phyloP scores from a whole-genome alignment of 2,797 vertebrate species.

The Adelosebastes latens region DNA sequence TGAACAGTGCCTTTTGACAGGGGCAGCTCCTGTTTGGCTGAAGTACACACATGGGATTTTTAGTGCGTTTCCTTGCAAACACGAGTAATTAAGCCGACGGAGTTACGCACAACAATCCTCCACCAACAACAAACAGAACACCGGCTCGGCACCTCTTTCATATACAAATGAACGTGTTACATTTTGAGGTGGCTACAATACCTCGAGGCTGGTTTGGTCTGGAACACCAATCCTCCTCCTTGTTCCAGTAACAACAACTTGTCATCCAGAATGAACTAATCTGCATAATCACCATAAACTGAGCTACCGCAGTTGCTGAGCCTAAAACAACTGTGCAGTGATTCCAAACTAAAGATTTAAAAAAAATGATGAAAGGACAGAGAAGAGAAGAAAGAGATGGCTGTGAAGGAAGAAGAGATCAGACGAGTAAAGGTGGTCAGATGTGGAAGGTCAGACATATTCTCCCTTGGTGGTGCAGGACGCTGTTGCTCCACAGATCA shows the following conservation, averaged over 20 bases:
- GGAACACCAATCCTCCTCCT: slow-evolving; percentile 10
- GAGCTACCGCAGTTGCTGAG: slow-evolving; percentile 2
- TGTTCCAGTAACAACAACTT: slow-evolving; percentile 33
- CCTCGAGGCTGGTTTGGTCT: slow-evolving; percentile 12
- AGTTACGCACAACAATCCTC: background rate
- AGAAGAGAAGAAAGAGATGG: slow-evolving; percentile 10
- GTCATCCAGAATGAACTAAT: slow-evolving; percentile 43
- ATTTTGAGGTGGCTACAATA: background rate
- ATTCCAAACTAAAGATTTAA: slow-evolving; percentile 14
- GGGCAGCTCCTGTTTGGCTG: background rate
- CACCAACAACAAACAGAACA: background rate
- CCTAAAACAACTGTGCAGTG: slow-evolving; percentile 22
- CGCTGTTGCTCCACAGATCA: background rate
- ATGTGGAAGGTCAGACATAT: slow-evolving; percentile 24
- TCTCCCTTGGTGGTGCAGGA: background rate
- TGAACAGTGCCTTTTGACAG: background rate
- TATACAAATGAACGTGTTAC: slow-evolving; percentile 26
- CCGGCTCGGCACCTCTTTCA: slow-evolving; percentile 21
- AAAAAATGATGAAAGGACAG: background rate
- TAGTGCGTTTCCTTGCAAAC: background rate
- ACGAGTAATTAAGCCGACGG: background rate
- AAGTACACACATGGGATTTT: background rate
- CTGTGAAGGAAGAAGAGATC: background rate
- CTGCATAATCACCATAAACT: slow-evolving; percentile 20
- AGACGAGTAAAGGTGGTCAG: slow-evolving; percentile 4